A percentile compares a stretch with the other conserved stretches of the same genome.
Conservation (phyloP, 1,140 invertebrate genomes). For the Diuraphis noxia region DNA sequence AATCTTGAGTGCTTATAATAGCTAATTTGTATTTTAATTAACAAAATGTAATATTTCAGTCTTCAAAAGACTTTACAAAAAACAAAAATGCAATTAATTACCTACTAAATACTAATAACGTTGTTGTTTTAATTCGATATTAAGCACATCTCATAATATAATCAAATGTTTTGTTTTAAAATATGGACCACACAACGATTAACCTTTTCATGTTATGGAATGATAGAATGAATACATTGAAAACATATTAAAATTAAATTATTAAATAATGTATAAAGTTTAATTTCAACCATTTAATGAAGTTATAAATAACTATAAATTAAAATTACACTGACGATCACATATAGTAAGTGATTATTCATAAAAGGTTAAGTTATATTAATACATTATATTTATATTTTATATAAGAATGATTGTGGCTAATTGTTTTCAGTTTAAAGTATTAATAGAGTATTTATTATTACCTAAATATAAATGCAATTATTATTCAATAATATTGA, state of each 20-base stretch:
- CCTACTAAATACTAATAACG: neutral
- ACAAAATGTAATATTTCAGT: neutral
- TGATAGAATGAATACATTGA: neutral
- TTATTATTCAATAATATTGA: neutral
- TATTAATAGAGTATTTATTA: neutral
- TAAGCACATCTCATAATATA: neutral
- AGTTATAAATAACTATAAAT: conserved; percentile 5
- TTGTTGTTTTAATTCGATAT: neutral
- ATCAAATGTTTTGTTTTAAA: neutral
- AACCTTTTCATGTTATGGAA: neutral
- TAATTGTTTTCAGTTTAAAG: neutral
- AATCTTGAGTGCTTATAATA: neutral
- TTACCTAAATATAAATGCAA: neutral
- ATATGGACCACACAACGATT: neutral
- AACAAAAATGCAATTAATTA: neutral
- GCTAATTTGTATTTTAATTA: neutral
- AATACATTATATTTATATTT: neutral
- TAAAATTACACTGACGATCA: neutral
- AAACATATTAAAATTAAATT: neutral
- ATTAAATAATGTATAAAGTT: neutral
- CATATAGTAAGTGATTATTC: neutral
- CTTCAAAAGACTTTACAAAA: neutral
- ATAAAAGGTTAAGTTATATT: neutral
- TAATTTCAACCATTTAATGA: neutral
- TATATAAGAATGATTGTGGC: neutral